Evolutionary conservation across 2,888 invertebrate genomes (phyloP).

Genomic region (Eubasilissa splendida): DNA sequence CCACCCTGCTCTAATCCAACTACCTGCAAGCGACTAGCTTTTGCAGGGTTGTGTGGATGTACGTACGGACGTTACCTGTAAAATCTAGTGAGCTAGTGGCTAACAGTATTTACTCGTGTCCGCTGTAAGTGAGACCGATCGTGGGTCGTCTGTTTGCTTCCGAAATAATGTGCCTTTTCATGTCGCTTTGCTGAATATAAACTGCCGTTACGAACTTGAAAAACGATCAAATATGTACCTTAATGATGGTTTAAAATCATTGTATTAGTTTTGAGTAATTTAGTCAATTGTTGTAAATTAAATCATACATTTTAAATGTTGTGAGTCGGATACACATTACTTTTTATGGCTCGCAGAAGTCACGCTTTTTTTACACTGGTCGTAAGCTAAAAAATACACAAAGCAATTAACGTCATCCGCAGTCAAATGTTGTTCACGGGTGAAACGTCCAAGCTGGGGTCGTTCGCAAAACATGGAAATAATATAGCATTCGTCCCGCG

Average conservation of each 20-base stretch:
- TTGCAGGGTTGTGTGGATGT: constrained; percentile 1
- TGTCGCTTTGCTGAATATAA: constrained; percentile 3
- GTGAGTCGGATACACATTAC: background rate
- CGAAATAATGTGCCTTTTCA: constrained; percentile 15
- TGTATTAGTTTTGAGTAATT: background rate
- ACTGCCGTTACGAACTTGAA: background rate
- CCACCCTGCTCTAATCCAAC: constrained; percentile 47
- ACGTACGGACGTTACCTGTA: constrained; percentile 1
- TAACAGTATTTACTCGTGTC: constrained; percentile 43
- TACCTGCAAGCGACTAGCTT: constrained; percentile 27
- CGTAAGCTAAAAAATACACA: background rate
- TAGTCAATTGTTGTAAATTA: background rate
- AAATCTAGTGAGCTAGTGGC: constrained; percentile 6
- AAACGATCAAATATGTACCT: background rate
- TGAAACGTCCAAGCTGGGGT: constrained; percentile 13
- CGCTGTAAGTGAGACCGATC: constrained; percentile 49
- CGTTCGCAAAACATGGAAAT: constrained; percentile 32
- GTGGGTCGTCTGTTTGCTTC: constrained; percentile 14
- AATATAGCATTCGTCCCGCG: constrained; percentile 4
- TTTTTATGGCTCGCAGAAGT: constrained; percentile 2
- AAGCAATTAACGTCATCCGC: constrained; percentile 38
- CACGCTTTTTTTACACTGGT: background rate
- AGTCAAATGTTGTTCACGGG: constrained; percentile 26
- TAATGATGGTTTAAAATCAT: background rate
- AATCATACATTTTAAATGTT: background rate